Percentiles rank a stretch among this genome's conserved stretches.
These are phyloP conservation scores for Oceanites oceanicus DNA, from an alignment of 2,113 vertebrate genomes.

Conservation along the genomic window DNA sequence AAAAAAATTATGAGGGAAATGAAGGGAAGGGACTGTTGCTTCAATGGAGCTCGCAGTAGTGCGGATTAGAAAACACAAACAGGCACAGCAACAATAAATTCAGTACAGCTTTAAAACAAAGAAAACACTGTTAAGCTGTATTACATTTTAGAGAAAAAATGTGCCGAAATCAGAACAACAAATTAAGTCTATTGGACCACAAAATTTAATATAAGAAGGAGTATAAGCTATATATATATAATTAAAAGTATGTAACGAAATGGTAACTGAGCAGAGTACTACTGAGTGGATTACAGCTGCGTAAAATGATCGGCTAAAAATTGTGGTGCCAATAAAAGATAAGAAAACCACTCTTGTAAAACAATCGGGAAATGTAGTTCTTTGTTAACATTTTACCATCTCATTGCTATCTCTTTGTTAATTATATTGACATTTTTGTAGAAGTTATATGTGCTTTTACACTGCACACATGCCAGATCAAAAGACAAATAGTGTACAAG, in stretches of 20 bases:
- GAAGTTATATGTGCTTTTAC: neutral
- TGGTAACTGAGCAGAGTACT: neutral
- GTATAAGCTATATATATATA: conserved; percentile 18
- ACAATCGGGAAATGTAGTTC: neutral
- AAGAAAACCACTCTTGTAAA: conserved; percentile 32
- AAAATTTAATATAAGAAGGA: conserved; percentile 72
- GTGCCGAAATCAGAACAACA: conserved; percentile 64
- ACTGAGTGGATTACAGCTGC: neutral
- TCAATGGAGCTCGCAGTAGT: conserved; percentile 39
- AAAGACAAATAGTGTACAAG: neutral
- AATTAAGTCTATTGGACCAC: conserved; percentile 68
- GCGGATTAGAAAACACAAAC: conserved; percentile 57
- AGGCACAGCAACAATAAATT: conserved; percentile 53
- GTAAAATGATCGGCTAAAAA: conserved; percentile 10
- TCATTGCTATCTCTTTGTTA: conserved; percentile 1
- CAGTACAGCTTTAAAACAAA: conserved; percentile 61
- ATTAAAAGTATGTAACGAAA: conserved; percentile 49
- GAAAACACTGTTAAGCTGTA: conserved; percentile 52
- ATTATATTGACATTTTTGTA: neutral
- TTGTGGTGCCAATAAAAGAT: conserved; percentile 3
- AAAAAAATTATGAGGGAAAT: conserved; percentile 28
- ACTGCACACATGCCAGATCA: neutral
- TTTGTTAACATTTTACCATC: conserved; percentile 27
- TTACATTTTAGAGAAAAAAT: conserved; percentile 59
- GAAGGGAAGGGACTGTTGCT: conserved; percentile 56